Conservation (phyloP, 64 coral and sea anemone species). For the Platygyra sinensis region DNA sequence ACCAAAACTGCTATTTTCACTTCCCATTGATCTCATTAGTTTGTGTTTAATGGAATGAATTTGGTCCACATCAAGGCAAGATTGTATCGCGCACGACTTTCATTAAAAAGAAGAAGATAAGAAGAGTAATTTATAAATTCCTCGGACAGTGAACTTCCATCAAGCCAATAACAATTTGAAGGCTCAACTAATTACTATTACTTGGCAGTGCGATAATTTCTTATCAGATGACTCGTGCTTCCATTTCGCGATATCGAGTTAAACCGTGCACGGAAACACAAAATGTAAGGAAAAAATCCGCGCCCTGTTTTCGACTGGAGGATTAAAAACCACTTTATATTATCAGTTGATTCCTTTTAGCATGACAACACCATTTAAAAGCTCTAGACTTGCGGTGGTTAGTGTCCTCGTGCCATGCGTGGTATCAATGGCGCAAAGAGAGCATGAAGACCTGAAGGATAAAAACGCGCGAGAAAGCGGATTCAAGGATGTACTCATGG, state of each 20-base stretch:
- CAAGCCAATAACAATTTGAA: background rate
- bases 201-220: slow-evolving; percentile 3
- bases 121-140: background rate
- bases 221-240: slow-evolving; percentile 8
- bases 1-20: too few species aligned
- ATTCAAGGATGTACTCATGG: too few species aligned
- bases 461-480: too few species aligned
- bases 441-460: too few species aligned
- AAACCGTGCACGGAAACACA: background rate
- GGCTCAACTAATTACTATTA: background rate
- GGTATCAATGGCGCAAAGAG: too few species aligned
- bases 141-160: background rate
- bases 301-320: background rate
- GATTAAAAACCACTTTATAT: background rate
- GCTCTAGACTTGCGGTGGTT: too few species aligned
- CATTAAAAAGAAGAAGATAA: background rate
- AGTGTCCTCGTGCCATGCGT: too few species aligned
- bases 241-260: background rate
- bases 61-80: too few species aligned
- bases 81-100: too few species aligned
- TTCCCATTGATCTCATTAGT: too few species aligned
- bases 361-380: background rate
- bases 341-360: background rate
- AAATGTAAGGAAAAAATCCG: background rate
- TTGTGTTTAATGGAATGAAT: too few species aligned